Conservation (phyloP, 2,797 vertebrate species). For the Clarias laeviceps region DNA sequence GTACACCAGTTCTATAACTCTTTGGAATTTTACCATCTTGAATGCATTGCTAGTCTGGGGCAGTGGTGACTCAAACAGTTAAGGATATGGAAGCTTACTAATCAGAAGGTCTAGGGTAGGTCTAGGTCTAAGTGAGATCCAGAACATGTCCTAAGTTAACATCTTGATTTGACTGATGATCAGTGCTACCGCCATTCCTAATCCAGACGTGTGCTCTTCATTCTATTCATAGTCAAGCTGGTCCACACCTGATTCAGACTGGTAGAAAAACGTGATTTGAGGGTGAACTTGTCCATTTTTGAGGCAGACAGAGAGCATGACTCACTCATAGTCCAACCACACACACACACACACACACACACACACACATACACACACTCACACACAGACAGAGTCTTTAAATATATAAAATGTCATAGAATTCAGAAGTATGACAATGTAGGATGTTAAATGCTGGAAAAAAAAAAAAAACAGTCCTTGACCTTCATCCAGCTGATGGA, state of each 20-base stretch:
- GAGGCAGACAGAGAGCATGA: conserved; percentile 7
- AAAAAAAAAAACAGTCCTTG: neutral
- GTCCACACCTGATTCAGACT: conserved; percentile 4
- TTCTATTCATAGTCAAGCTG: neutral
- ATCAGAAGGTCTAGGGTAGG: neutral
- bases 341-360: neutral
- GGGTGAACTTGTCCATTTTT: neutral
- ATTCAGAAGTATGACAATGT: neutral
- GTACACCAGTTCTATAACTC: neutral
- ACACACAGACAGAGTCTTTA: neutral
- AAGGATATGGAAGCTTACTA: neutral
- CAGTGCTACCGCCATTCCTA: neutral
- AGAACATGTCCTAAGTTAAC: neutral
- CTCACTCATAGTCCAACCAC: neutral
- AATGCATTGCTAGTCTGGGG: neutral
- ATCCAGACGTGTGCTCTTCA: neutral
- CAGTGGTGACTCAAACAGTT: neutral
- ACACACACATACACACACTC: conserved; percentile 5
- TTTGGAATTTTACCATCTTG: neutral
- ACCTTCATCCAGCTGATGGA: neutral
- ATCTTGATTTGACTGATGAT: neutral
- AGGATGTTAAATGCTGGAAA: neutral
- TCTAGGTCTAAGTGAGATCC: too few species aligned
- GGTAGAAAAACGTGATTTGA: neutral
- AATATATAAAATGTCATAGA: conserved; percentile 9